These are phyloP conservation scores for Tangachromis dhanisi DNA, from an alignment of 2,113 vertebrate species.

Conservation along the genomic window DNA sequence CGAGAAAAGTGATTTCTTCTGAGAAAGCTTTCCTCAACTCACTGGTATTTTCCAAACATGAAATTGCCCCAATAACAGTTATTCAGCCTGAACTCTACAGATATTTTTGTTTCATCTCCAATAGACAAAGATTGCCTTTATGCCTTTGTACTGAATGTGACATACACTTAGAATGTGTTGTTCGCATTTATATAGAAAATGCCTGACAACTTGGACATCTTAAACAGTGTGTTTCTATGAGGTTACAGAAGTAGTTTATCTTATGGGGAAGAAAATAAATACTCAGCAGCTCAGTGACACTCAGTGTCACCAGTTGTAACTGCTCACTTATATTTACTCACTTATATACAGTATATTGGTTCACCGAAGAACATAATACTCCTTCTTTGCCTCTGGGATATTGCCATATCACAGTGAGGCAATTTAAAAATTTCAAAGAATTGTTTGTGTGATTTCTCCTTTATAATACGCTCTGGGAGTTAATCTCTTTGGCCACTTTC, in stretches of 20 bases:
- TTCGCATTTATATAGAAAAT: not conserved
- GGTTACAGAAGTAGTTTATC: not conserved
- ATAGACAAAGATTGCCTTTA: not conserved
- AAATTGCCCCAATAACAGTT: not conserved
- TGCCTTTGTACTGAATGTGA: not conserved
- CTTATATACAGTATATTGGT: not conserved
- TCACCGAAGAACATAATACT: not conserved
- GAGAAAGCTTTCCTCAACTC: slow-evolving; percentile 11
- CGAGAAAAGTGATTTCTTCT: not conserved
- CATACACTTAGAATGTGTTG: not conserved
- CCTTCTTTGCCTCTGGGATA: not conserved
- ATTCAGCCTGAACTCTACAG: not conserved
- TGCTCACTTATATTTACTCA: not conserved
- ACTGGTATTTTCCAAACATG: not conserved
- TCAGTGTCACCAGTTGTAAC: not conserved
- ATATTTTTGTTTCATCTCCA: not conserved
- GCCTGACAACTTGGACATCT: not conserved
- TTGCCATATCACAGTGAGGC: not conserved
- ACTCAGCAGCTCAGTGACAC: not conserved
- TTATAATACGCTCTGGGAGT: not conserved
- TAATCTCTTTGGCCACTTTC: not conserved
- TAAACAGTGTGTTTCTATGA: not conserved
- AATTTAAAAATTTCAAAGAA: not conserved
- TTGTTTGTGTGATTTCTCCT: slow-evolving; percentile 19
- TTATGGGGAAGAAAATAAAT: not conserved